Percentiles rank a stretch among this genome's conserved stretches.
These are phyloP conservation scores for Nannoperca obscura DNA, from an alignment of 2,797 vertebrate species.

Conservation along the genomic window DNA sequence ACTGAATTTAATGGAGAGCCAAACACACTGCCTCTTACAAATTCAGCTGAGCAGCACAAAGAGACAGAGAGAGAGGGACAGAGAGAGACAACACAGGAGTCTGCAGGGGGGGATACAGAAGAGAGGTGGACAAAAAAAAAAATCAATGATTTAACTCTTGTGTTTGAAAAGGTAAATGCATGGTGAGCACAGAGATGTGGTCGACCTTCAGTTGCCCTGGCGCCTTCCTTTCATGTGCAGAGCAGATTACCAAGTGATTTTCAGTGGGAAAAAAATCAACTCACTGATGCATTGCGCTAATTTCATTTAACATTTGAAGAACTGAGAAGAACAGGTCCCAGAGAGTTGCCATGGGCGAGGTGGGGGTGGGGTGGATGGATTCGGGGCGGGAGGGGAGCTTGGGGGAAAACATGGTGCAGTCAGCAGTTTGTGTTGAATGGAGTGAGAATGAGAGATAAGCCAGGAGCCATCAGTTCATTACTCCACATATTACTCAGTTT, in stretches of 20 bases:
- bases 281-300: slow-evolving; percentile 80
- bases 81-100: slow-evolving; percentile 30
- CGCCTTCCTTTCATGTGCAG: slow-evolving; percentile 66
- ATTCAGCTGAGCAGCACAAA: slow-evolving; percentile 50
- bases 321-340: slow-evolving; percentile 63
- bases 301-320: slow-evolving; percentile 81
- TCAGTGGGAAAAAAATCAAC: slow-evolving; percentile 71
- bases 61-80: slow-evolving; percentile 9
- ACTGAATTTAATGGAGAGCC: slow-evolving; percentile 63
- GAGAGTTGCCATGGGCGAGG: slow-evolving; percentile 64
- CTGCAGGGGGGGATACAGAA: slow-evolving; percentile 27
- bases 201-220: slow-evolving; percentile 78
- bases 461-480: slow-evolving; percentile 73
- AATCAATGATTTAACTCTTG: slow-evolving; percentile 65
- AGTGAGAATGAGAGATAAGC: slow-evolving; percentile 74
- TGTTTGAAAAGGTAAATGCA: slow-evolving; percentile 64
- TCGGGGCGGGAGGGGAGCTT: slow-evolving; percentile 6
- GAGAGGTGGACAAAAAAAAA: slow-evolving; percentile 43
- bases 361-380: slow-evolving; percentile 2
- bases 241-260: slow-evolving; percentile 75
- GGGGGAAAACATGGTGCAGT: slow-evolving; percentile 60
- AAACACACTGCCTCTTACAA: slow-evolving; percentile 50
- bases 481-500: slow-evolving; percentile 64
- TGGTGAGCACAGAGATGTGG: slow-evolving; percentile 45
- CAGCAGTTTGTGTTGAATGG: slow-evolving; percentile 80